Evolutionary conservation across 2,113 vertebrate genomes (phyloP).

Genomic region (Felis chaus): DNA sequence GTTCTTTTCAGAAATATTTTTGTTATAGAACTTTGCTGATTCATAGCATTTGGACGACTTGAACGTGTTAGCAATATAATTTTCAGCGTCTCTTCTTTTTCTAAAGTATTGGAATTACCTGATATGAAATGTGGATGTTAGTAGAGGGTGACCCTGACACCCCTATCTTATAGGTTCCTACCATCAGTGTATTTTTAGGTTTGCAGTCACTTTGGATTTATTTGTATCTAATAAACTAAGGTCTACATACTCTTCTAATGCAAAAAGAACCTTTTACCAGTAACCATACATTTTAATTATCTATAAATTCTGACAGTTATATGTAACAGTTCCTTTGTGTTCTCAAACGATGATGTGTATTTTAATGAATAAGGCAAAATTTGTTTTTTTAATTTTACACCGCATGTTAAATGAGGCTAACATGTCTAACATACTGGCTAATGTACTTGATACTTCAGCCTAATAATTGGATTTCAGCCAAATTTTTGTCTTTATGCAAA

Average conservation of each 20-base stretch:
- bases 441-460: neutral
- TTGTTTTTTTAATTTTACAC: neutral
- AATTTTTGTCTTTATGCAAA: neutral
- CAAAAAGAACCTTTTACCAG: neutral
- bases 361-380: slow-evolving; percentile 26
- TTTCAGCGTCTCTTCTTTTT: slow-evolving; percentile 9
- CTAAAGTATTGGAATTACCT: neutral
- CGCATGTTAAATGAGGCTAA: neutral
- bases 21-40: neutral
- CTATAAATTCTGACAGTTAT: neutral
- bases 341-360: neutral
- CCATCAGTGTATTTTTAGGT: slow-evolving; percentile 28
- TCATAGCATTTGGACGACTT: slow-evolving; percentile 30
- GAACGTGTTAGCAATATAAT: neutral
- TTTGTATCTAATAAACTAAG: slow-evolving; percentile 25
- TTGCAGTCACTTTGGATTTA: slow-evolving; percentile 23
- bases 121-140: neutral
- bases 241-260: neutral
- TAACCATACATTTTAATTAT: slow-evolving; percentile 12
- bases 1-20: neutral
- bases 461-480: neutral
- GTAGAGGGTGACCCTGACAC: neutral
- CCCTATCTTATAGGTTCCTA: neutral
- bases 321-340: neutral
- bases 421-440: neutral